A percentile compares a stretch with the other conserved stretches of the same genome.
Evolutionary conservation across 2,113 vertebrate species (phyloP).

Genomic region (Anseranas semipalmata): DNA sequence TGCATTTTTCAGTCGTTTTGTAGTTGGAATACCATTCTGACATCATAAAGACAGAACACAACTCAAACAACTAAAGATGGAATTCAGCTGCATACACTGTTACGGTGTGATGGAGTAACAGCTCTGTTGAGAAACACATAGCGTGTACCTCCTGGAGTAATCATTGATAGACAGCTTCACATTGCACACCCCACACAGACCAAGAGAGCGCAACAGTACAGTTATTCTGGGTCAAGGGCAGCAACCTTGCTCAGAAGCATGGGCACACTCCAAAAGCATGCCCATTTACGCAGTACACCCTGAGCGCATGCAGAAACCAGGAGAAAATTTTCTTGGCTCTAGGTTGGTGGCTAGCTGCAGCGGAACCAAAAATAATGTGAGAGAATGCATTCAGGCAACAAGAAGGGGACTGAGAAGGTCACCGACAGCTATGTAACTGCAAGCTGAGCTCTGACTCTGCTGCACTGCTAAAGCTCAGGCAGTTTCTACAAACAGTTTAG

Average conservation of each 20-base stretch:
- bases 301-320: neutral
- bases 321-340: slow-evolving; percentile 1
- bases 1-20: neutral
- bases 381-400: neutral
- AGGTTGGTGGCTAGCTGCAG: neutral
- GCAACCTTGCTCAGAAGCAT: neutral
- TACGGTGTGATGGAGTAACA: neutral
- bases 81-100: neutral
- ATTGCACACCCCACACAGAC: neutral
- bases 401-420: slow-evolving; percentile 21
- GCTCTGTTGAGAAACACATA: neutral
- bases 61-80: neutral
- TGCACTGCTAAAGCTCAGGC: neutral
- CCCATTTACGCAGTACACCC: neutral
- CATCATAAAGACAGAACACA: neutral
- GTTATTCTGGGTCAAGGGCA: slow-evolving; percentile 44
- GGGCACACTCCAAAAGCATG: slow-evolving; percentile 8
- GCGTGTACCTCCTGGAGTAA: accelerated
- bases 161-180: neutral
- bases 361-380: slow-evolving; percentile 33
- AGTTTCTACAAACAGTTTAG: neutral
- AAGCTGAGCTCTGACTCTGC: neutral
- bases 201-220: neutral
- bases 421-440: neutral
- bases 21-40: neutral